Conservation (phyloP, 2,888 invertebrate species). For the Ochropacha duplaris region DNA sequence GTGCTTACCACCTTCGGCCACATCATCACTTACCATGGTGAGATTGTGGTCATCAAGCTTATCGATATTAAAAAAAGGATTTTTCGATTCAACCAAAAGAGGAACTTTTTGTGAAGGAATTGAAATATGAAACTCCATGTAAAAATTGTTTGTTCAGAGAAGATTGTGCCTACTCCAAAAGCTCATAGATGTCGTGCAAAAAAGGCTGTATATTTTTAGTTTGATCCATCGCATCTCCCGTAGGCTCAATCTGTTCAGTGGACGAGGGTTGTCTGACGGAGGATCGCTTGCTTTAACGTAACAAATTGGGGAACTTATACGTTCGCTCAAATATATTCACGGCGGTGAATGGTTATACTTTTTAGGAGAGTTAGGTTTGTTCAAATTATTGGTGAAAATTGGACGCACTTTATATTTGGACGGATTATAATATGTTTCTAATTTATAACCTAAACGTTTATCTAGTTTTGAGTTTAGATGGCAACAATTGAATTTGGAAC, state of each 20-base stretch:
- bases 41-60: too few species aligned
- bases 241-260: conserved; percentile 59
- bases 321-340: conserved; percentile 39
- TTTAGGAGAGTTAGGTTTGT: not conserved
- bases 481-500: too few species aligned
- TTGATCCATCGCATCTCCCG: conserved; percentile 59
- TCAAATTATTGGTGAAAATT: not conserved
- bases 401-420: not conserved
- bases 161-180: not conserved
- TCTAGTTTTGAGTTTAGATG: too few species aligned
- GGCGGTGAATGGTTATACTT: not conserved
- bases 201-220: conserved; percentile 50
- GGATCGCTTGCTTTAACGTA: conserved; percentile 53
- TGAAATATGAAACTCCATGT: too few species aligned
- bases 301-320: conserved; percentile 73
- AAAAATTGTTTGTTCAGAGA: not conserved
- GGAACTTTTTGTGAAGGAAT: too few species aligned
- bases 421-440: too few species aligned
- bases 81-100: too few species aligned
- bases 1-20: too few species aligned
- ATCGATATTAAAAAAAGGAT: too few species aligned
- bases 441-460: too few species aligned
- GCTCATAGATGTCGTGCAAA: conserved; percentile 11
- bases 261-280: conserved; percentile 50
- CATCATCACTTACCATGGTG: too few species aligned